These are phyloP conservation scores for Chinchilla lanigera DNA, from an alignment of 2,113 vertebrate species.

Conservation along the genomic window DNA sequence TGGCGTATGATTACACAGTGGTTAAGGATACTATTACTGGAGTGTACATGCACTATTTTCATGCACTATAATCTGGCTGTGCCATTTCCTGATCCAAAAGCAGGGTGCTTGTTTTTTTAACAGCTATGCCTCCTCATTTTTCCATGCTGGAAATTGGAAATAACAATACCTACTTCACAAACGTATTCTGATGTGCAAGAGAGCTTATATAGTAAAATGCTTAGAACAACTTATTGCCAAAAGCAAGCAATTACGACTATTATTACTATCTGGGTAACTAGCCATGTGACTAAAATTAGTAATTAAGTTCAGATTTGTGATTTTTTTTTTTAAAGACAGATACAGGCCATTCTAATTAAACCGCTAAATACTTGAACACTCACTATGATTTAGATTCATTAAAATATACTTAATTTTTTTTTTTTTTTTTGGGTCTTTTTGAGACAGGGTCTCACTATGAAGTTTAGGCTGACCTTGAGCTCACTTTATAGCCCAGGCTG, in stretches of 20 bases:
- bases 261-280: neutral
- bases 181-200: constrained; percentile 28
- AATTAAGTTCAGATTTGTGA: constrained; percentile 1
- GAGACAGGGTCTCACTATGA: no score
- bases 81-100: neutral
- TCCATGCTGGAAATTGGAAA: neutral
- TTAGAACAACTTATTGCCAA: neutral
- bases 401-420: constrained; percentile 20
- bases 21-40: neutral
- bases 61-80: neutral
- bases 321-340: neutral
- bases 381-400: constrained; percentile 30
- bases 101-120: neutral
- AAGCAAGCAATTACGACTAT: neutral
- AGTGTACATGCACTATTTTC: neutral
- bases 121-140: constrained; percentile 12
- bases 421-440: no score
- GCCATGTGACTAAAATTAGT: neutral
- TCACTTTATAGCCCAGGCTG: no score
- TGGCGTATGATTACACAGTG: neutral
- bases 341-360: neutral
- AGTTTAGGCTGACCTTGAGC: no score
- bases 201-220: neutral
- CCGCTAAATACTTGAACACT: constrained; percentile 24
- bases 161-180: neutral